Evolutionary conservation across 2,888 invertebrate species (phyloP), one percentile per base, ranked within the genome.

Genomic region (Lepetodrilus schrolli): DNA sequence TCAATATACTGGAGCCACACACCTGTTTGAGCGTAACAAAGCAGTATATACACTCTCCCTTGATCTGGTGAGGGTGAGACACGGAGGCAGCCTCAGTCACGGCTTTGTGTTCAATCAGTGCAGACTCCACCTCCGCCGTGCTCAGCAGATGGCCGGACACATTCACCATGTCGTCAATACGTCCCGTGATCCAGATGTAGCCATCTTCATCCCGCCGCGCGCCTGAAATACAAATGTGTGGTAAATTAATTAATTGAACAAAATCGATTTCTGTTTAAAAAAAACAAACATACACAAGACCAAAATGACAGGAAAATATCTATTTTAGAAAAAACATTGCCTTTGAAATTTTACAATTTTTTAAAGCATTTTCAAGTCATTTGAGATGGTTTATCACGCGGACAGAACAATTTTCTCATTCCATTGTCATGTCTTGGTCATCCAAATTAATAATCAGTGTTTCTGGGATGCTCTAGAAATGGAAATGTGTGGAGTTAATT

Each of bases 161-260:
- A 91, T 99, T 99, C 82, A 99, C 92, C 96, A 99, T 98, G 90
- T 99, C 99, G 90, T 99, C 99, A 47, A 98, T 96, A 74, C 98
- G 94, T 0, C 98, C 98, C 0, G 98, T 98, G 75, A 99, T 95
- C 97, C 97, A 98, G 73, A 97, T 92, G 90, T 97, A 97, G 0
- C 98, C 98, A 90, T 99, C 98, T 23, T 94, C 93, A 90, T 99
- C 99, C 74, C 97, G 93, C 82, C 93, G 93, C 0, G 96, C 97
- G 73, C 97, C 97, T 97, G 88, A 23, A 88, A 83, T 10, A 70
- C 17, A 34, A 36, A 48, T n/a, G n/a, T n/a, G n/a, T n/a, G 1
- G 1, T 4, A n/a, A 48, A 26, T 13, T 7, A 26, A 20, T 38
- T 17, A 2, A 5, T 10, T 10, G 49, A n/a, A 49, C 20, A 10